Conservation (phyloP, 2,888 invertebrate species). For the Latrodectus hesperus region DNA sequence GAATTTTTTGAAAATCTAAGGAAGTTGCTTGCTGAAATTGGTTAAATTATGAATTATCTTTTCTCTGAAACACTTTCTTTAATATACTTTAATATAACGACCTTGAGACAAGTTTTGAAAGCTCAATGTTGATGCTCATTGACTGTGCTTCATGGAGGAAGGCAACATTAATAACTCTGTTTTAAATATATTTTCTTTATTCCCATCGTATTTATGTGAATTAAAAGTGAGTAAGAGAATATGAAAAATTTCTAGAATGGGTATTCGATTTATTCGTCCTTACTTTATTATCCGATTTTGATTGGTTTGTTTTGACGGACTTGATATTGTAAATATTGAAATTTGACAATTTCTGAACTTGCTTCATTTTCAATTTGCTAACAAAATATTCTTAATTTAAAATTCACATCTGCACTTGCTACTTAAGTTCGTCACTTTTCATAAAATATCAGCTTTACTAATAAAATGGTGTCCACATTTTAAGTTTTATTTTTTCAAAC, state of each 20-base stretch:
- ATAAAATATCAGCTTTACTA: no score
- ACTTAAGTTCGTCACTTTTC: no score
- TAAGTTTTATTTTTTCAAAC: no score
- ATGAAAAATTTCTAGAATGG: no score
- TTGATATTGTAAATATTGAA: constrained; percentile 35
- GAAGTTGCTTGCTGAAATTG: neutral
- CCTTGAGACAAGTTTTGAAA: constrained; percentile 65
- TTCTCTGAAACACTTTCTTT: neutral
- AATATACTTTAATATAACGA: constrained; percentile 39
- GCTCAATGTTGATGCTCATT: constrained; percentile 63
- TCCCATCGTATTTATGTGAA: constrained; percentile 8
- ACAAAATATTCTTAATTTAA: no score
- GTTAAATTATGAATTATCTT: neutral
- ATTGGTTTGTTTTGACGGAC: constrained; percentile 22
- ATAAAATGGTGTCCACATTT: no score
- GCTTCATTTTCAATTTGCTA: no score
- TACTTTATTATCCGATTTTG: neutral
- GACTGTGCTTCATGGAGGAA: constrained; percentile 64
- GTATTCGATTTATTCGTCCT: no score
- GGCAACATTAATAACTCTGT: constrained; percentile 43
- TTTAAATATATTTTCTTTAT: constrained; percentile 47
- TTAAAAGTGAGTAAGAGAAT: constrained; percentile 40
- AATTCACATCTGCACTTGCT: no score
- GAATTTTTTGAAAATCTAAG: neutral
- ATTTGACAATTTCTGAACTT: neutral